Percentiles rank a stretch among this genome's conserved stretches.
Evolutionary conservation across 2,797 vertebrate genomes (phyloP).

Genomic region (Crypturellus tataupa): DNA sequence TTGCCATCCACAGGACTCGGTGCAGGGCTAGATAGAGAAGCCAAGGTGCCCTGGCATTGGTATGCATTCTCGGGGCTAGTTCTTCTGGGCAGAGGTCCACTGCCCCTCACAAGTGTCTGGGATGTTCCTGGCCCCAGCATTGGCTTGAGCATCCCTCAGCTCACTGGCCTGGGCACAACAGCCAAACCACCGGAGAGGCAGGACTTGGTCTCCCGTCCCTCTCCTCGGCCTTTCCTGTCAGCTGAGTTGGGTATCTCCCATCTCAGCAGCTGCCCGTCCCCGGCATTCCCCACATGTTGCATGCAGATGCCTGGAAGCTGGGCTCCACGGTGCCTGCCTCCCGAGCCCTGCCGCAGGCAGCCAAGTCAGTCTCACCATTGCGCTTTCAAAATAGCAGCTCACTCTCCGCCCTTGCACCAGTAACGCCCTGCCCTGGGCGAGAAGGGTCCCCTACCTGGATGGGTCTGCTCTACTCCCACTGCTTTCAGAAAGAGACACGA

Average conservation of each 20-base stretch:
- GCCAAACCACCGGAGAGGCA: not conserved
- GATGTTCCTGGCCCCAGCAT: not conserved
- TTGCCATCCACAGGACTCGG: no score
- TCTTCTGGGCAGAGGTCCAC: not conserved
- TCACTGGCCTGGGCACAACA: fast-evolving
- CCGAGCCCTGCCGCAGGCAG: constrained; percentile 42
- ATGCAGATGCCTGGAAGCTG: constrained; percentile 31
- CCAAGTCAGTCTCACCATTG: constrained; percentile 32
- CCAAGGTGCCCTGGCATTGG: fast-evolving
- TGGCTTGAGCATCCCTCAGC: fast-evolving
- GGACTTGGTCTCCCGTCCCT: fast-evolving
- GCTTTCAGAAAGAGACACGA: not conserved
- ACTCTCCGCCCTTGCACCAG: fast-evolving
- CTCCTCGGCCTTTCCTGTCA: fast-evolving
- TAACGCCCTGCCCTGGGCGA: not conserved
- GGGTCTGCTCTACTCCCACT: not conserved
- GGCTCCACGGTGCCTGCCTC: constrained; percentile 2
- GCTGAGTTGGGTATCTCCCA: not conserved
- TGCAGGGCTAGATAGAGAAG: not conserved
- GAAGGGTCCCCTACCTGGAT: not conserved
- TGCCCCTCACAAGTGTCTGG: fast-evolving
- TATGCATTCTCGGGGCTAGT: not conserved
- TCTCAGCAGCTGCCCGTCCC: not conserved
- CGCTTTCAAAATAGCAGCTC: constrained; percentile 37
- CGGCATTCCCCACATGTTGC: not conserved